Evolutionary conservation across 2,888 invertebrate genomes (phyloP), one percentile per base, ranked within the genome.

Genomic region (Augochlorella aurata): DNA sequence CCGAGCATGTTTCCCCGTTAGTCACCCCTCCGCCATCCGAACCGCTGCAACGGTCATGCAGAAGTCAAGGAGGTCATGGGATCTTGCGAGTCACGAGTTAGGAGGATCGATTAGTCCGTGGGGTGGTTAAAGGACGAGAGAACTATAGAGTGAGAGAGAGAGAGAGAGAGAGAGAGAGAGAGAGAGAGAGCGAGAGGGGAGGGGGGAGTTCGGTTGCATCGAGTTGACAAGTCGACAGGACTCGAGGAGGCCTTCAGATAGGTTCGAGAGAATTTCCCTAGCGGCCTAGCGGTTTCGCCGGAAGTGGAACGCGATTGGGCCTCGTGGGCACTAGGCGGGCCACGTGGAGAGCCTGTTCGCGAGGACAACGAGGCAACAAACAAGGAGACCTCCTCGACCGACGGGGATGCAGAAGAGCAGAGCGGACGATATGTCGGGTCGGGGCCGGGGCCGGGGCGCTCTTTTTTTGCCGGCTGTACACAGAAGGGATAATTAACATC

Each of bases 401-500:
- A 80, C 79, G 87, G 81, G 81, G 88, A 83, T 78, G 78, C 69
- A 81, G 79, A 68, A 38, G 38, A 38, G 38, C 38, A 24, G 79
- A 87, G 82, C 79, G 82, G 85, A 83, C 87, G 87, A 83, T 83
- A 83, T 72, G 88, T 85, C 81, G 38, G 38, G 38, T 7, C 88
- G 80, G 85, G 87, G 38, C 38, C 79, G 47, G 71, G 85, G 71
- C 76, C 81, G 73, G 81, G 79, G 63, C 63, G 18, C 80, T 82
- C 78, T 88, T 88, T 87, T 89, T 85, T 82, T 71, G 84, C 87
- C 84, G 85, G 88, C 90, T 89, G 90, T 90, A 91, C 92, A 91
- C 92, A 91, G 92, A 92, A 92, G 93, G 93, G 93, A 92, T 93
- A 93, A 93, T 93, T 93, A 93, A 93, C 93, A 93, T 93, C 93